Conservation (phyloP, 2,797 vertebrate genomes). For the Sternarchorhynchus goeldii region DNA sequence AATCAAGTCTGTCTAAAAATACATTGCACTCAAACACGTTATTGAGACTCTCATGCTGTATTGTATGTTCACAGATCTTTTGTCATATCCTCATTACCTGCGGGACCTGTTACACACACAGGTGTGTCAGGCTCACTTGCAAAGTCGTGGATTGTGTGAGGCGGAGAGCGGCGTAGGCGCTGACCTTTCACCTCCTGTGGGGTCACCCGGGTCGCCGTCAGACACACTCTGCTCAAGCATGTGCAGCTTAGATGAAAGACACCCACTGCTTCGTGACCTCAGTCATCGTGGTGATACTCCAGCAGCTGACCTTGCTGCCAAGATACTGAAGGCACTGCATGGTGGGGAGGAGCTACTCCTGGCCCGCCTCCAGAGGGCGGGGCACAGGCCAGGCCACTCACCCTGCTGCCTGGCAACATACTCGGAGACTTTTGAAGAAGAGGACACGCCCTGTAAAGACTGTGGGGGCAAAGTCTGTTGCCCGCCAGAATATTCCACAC, state of each 20-base stretch:
- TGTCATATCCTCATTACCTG: slow-evolving; percentile 80
- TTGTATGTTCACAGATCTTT: slow-evolving; percentile 64
- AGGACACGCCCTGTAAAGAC: slow-evolving; percentile 87
- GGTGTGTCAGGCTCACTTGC: slow-evolving; percentile 80
- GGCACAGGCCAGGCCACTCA: slow-evolving; percentile 74
- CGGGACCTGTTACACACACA: slow-evolving; percentile 89
- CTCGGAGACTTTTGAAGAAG: slow-evolving; percentile 90
- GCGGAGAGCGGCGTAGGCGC: slow-evolving; percentile 79
- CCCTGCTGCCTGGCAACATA: slow-evolving; percentile 85
- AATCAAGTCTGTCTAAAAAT: too few species aligned
- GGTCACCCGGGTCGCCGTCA: slow-evolving; percentile 76
- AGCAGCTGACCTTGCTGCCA: slow-evolving; percentile 84
- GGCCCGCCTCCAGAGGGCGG: slow-evolving; percentile 80
- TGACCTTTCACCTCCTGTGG: slow-evolving; percentile 84
- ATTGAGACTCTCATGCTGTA: slow-evolving; percentile 6
- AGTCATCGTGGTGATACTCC: slow-evolving; percentile 61
- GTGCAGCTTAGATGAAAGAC: slow-evolving; percentile 90
- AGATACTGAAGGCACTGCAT: slow-evolving; percentile 86
- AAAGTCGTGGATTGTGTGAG: slow-evolving; percentile 70
- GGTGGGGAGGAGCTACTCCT: slow-evolving; percentile 84
- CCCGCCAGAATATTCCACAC: slow-evolving; percentile 67
- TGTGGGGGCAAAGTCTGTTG: slow-evolving; percentile 73
- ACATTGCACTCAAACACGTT: not conserved
- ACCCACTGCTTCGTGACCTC: slow-evolving; percentile 82
- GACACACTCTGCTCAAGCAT: slow-evolving; percentile 94